phyloP scores from a whole-genome alignment of 2,888 invertebrate species.

The Pyralis farinalis region DNA sequence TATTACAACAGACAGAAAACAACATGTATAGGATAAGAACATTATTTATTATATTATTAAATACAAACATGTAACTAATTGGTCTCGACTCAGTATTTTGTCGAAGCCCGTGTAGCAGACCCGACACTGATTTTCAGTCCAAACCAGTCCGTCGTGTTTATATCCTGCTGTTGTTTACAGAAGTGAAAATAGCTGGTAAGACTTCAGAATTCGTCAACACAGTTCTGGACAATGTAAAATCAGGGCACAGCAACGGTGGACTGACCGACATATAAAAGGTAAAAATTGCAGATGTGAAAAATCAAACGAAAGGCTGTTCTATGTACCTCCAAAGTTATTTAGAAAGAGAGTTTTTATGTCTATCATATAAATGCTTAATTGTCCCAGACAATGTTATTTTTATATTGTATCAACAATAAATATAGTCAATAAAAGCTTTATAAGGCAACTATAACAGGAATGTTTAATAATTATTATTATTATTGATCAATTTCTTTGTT shows the following conservation, averaged over 20 bases:
- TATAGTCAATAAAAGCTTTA: slow-evolving; percentile 66
- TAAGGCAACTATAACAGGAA: slow-evolving; percentile 57
- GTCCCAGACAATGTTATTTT: slow-evolving; percentile 76
- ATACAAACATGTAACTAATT: no score
- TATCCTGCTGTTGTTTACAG: slow-evolving; percentile 84
- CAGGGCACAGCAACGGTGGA: slow-evolving; percentile 89
- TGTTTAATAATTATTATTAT: slow-evolving; percentile 17
- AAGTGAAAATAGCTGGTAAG: slow-evolving; percentile 92
- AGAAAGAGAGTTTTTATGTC: slow-evolving; percentile 57
- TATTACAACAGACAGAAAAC: no score
- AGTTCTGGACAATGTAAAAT: slow-evolving; percentile 92
- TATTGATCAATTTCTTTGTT: slow-evolving; percentile 34
- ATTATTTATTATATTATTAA: no score
- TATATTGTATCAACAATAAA: slow-evolving; percentile 54
- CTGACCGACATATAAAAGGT: slow-evolving; percentile 84
- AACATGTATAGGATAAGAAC: no score
- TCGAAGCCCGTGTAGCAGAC: no score
- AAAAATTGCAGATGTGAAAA: slow-evolving; percentile 42
- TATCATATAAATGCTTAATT: slow-evolving; percentile 60
- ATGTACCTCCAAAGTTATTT: slow-evolving; percentile 80
- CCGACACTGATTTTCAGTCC: no score
- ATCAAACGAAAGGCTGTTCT: slow-evolving; percentile 76
- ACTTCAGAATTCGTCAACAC: slow-evolving; percentile 97
- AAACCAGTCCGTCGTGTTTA: no score
- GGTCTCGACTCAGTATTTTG: no score